phyloP scores from a whole-genome alignment of 1,140 invertebrate species.

The Bombus terrestris region DNA sequence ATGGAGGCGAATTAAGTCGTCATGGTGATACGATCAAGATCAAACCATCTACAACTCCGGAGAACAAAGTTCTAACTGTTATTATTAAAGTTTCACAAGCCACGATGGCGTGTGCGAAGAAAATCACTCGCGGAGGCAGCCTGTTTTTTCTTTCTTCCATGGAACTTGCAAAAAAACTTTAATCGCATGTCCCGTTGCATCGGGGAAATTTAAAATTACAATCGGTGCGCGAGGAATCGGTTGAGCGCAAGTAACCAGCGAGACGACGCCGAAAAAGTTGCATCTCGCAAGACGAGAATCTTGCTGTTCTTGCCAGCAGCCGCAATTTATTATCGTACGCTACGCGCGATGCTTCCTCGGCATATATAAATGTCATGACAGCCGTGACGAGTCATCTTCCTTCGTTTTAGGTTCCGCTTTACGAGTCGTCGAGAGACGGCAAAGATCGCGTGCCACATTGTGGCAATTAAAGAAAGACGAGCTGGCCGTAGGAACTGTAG shows the following conservation, averaged over 20 bases:
- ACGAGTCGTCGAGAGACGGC: neutral
- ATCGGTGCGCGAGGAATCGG: neutral
- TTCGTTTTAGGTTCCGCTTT: conserved; percentile 23
- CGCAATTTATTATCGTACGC: conserved; percentile 48
- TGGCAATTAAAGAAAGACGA: conserved; percentile 6
- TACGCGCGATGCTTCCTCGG: conserved; percentile 22
- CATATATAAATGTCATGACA: conserved; percentile 51
- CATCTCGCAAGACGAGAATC: neutral
- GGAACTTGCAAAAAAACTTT: conserved; percentile 2
- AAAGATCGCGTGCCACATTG: neutral
- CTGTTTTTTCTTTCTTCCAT: neutral
- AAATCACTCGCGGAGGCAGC: neutral
- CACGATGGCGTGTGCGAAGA: neutral
- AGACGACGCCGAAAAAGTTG: conserved; percentile 15
- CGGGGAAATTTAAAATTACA: conserved; percentile 31
- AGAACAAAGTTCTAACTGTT: neutral
- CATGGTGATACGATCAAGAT: neutral
- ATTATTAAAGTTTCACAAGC: neutral
- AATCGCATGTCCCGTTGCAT: conserved; percentile 13
- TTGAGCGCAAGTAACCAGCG: neutral
- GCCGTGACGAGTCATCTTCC: neutral
- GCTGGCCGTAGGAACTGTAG: neutral
- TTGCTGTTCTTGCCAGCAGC: conserved; percentile 4
- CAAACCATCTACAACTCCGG: neutral
- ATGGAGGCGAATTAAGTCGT: neutral